These are phyloP conservation scores for Drosophila paramelanica DNA, from an alignment of 2,888 invertebrate species.

Conservation along the genomic window DNA sequence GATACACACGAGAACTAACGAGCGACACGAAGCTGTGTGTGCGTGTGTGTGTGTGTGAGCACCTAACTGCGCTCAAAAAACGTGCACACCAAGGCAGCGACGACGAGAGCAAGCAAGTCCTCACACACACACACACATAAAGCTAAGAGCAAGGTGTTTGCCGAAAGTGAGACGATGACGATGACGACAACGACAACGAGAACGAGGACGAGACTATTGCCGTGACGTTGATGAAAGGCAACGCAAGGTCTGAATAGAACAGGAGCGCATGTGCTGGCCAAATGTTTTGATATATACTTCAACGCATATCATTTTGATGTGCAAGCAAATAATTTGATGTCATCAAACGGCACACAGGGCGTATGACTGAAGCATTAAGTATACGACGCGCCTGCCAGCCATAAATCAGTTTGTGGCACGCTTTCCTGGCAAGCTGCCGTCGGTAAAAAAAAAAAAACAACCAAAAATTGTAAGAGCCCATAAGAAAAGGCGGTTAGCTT, in stretches of 20 bases:
- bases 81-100: conserved; percentile 43
- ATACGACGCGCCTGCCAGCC: conserved; percentile 21
- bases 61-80: conserved; percentile 64
- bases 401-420: conserved; percentile 40
- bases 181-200: conserved; percentile 21
- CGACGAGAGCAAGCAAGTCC: conserved; percentile 43
- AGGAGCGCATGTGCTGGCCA: conserved; percentile 52
- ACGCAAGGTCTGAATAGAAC: conserved; percentile 11
- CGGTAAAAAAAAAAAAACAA: conserved; percentile 59
- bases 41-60: conserved; percentile 47
- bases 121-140: conserved; percentile 17
- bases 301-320: conserved; percentile 1
- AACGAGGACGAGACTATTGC: conserved; percentile 50
- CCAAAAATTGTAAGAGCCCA: conserved; percentile 38
- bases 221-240: conserved; percentile 70
- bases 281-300: conserved; percentile 9
- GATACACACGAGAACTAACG: conserved; percentile 71
- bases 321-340: conserved; percentile 18
- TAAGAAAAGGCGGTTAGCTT: conserved; percentile 12
- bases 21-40: conserved; percentile 58
- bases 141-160: conserved; percentile 65
- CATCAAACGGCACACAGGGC: conserved; percentile 5
- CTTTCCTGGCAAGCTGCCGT: conserved; percentile 62
- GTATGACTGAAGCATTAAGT: conserved; percentile 25
- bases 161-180: conserved; percentile 66